Evolutionary conservation across 2,888 invertebrate species (phyloP), one percentile per base, ranked within the genome.

Genomic region (Leucoptera coffeella): DNA sequence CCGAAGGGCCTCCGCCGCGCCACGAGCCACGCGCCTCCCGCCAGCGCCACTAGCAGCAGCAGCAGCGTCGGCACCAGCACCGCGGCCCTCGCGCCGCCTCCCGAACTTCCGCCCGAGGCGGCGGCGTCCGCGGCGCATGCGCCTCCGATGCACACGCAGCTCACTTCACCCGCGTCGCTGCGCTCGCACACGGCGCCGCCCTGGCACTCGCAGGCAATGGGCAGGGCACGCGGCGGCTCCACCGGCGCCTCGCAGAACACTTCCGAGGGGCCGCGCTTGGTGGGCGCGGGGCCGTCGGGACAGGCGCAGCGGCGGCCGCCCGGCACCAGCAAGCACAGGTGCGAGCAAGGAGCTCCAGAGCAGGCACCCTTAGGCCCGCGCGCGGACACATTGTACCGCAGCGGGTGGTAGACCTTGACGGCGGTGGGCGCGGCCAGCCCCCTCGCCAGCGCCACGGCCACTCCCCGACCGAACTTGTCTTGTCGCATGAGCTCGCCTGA

Each of bases 391-490:
- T 94, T 92, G 72, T 94, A 93, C 35, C 88, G 80, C 39, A 80
- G 71, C 33, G 77, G 76, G 56, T 93, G 92, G 56, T 86, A 89
- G 32, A 92, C 82, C 73, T 86, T 89, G 2, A 97, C 80, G 31
- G 86, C 85, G 11, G 89, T 85, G 1, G 94, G 90, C 51, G 86
- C 85, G 37, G 85, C 79, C 31, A 96, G 75, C 46, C 92, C 85
- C 40, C 80, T 82, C 32, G 89, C 83, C 12, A 97, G 73, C 2
- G 81, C 72, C 24, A 86, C 84, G 21, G 90, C 86, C 33, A 94
- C 89, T 8, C 95, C 95, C 26, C 94, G 74, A 0, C 97, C 97
- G 60, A 97, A 97, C 69, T 99, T 99, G 55, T 99, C 95, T 53
- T 94, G 93, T 13, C 80, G 77, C 25, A 89, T 73, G 4, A 97